Conservation (phyloP, 2,797 vertebrate species). For the Toxotes lorentzi region DNA sequence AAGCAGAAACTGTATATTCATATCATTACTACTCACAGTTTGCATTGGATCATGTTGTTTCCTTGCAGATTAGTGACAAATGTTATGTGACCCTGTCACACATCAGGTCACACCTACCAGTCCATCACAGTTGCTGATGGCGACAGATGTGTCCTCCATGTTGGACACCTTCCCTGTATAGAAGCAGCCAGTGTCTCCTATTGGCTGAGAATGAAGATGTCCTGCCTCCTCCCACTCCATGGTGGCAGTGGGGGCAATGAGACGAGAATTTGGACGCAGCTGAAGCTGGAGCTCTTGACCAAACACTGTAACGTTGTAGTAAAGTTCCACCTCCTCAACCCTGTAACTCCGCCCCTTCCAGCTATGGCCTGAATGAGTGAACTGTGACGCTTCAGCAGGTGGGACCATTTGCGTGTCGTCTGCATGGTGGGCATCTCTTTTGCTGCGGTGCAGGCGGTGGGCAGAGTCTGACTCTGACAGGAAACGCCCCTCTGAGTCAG, state of each 20-base stretch:
- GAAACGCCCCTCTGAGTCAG: slow-evolving; percentile 89
- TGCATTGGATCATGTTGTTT: too few species aligned
- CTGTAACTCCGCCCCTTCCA: slow-evolving; percentile 9
- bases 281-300: slow-evolving; percentile 92
- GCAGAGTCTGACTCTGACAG: slow-evolving; percentile 88
- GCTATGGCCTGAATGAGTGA: neutral
- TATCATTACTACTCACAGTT: too few species aligned
- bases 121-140: slow-evolving; percentile 96
- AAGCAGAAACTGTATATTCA: too few species aligned
- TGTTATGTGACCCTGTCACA: too few species aligned
- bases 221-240: slow-evolving; percentile 88
- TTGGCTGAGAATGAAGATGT: slow-evolving; percentile 81
- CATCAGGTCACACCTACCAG: slow-evolving; percentile 85
- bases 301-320: slow-evolving; percentile 95
- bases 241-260: slow-evolving; percentile 91
- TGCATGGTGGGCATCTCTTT: neutral
- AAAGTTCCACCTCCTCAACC: slow-evolving; percentile 74
- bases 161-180: slow-evolving; percentile 93
- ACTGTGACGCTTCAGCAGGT: neutral
- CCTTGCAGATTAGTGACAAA: too few species aligned
- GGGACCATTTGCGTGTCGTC: neutral
- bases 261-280: slow-evolving; percentile 87
- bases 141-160: slow-evolving; percentile 89
- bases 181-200: slow-evolving; percentile 87
- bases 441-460: slow-evolving; percentile 55